Base-by-base conservation (phyloP, 2,888 invertebrate genomes). In the Thelaira solivaga region DNA sequence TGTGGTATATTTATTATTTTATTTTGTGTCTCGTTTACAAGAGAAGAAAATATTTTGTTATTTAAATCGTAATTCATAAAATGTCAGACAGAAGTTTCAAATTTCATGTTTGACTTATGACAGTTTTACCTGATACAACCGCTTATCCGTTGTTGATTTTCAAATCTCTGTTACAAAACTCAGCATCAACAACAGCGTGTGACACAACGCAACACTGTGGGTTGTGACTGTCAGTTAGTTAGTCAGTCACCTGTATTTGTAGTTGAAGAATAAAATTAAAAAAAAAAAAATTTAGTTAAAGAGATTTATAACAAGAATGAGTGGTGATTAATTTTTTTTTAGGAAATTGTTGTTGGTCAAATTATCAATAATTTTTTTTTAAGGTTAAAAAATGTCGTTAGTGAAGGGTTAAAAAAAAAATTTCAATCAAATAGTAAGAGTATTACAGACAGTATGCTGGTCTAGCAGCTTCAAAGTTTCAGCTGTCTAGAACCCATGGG, bases 51-150 rank as follows among this genome's bases (percentile, higher is more conserved):
- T 34, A 68, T 53, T 26, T 57, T 59, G 45, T 74, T 64, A 34
- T 64, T 78, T 71, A 74, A 78, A 65, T 57, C 79, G 65, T 73
- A 73, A 73, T 68, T 80, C 75, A 73, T 71, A 76, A 76, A 72
- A 72, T 74, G 79, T 80, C 79, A 79, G 76, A 69, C 76, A 76
- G 75, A 81, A 81, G 78, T 81, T 64, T 81, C 80, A 78, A 76
- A 77, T 80, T 82, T 80, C 81, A 80, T 75, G 73, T 82, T 80
- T 81, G 80, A 82, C 81, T 81, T 82, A 81, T 82, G 81, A 80
- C 78, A 80, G 78, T 80, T 81, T 72, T 73, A 61, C 67, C 79
- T 80, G 79, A 79, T 80, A 47, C 72, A 64, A 72, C 29, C n/a
- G 31, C 43, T 51, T 53, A 53, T 43, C 24, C 20, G 24, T 51